Conservation (phyloP, 1,140 invertebrate genomes). For the Colletes latitarsis region DNA sequence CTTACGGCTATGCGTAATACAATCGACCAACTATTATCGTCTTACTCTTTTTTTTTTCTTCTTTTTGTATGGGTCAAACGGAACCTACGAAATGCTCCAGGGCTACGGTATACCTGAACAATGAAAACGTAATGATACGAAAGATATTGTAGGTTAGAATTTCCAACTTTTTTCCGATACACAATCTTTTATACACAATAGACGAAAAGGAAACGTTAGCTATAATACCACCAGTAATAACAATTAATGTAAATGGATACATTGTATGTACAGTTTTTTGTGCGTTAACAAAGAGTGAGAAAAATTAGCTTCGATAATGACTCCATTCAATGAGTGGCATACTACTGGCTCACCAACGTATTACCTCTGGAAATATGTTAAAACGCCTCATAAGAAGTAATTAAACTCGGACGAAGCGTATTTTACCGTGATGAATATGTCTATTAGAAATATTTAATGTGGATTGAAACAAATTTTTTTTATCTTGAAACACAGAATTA, state of each 20-base stretch:
- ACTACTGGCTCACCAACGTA: neutral
- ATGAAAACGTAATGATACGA: neutral
- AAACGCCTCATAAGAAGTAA: neutral
- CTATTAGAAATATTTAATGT: neutral
- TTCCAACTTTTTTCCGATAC: neutral
- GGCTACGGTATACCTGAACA: neutral
- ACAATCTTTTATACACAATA: neutral
- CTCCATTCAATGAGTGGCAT: neutral
- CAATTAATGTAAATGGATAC: neutral
- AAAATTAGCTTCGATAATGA: neutral
- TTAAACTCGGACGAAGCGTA: neutral
- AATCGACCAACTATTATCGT: slow-evolving; percentile 55
- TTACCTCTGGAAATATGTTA: slow-evolving; percentile 17
- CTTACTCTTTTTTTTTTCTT: slow-evolving; percentile 19
- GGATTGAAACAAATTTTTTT: too few species aligned
- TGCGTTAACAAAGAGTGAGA: neutral
- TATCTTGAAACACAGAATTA: too few species aligned
- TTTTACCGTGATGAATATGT: neutral
- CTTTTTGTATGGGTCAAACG: slow-evolving; percentile 9
- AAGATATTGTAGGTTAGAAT: slow-evolving; percentile 3
- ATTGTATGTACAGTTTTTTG: neutral
- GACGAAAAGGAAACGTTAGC: too few species aligned
- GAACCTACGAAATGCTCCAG: neutral
- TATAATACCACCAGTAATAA: neutral
- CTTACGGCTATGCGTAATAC: slow-evolving; percentile 61